Base-by-base conservation (phyloP, 2,113 vertebrate genomes). In the Planiliza haematocheilus region DNA sequence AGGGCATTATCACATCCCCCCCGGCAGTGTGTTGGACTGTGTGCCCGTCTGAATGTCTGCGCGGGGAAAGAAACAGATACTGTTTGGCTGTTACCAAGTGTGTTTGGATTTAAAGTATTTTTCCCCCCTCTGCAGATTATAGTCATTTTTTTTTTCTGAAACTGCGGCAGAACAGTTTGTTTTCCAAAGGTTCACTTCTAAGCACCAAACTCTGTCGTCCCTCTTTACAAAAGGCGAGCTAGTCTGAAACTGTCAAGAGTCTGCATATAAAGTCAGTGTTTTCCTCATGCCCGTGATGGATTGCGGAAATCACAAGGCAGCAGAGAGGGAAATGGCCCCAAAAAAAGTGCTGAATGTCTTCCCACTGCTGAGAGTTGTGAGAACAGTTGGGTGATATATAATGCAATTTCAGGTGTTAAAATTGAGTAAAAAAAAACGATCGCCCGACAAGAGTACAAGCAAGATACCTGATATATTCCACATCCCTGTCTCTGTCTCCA, bases 1-100 rank as follows among this genome's bases (percentile, higher is more conserved):
- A 60, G 72, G 74, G 86, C 79, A 79, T 86, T 79, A 83, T 73
- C 84, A 70, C 82, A 18, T 48, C n/a, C 77, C 85, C 73, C 36
- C 45, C 16, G 82, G 77, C 61, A 48, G 68, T 70, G 73, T 79
- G 77, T 59, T 69, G 10, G 3, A 61, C 20, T 65, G 69, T 48
- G 53, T 41, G 61, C 63, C 70, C 81, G 77, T 76, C 77, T 41
- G 63, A 70, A 58, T 64, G 79, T 85, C 65, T 74, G 77, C 36
- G 56, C 20, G 46, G 45, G 24, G 49, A 36, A 17, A 34, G 49
- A 36, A 62, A 10, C 13, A 57, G 49, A 84, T 59, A 70, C 63
- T 13, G 56, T 70, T 3, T 4, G 24, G 52, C 62, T 56, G 63
- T 68, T 66, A 77, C 59, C 39, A 37, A 59, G 42, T 14, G n/a